Percentiles rank a stretch among this genome's conserved stretches.
These are phyloP conservation scores for Diadophis punctatus DNA, from an alignment of 2,113 vertebrate genomes.

Conservation along the genomic window DNA sequence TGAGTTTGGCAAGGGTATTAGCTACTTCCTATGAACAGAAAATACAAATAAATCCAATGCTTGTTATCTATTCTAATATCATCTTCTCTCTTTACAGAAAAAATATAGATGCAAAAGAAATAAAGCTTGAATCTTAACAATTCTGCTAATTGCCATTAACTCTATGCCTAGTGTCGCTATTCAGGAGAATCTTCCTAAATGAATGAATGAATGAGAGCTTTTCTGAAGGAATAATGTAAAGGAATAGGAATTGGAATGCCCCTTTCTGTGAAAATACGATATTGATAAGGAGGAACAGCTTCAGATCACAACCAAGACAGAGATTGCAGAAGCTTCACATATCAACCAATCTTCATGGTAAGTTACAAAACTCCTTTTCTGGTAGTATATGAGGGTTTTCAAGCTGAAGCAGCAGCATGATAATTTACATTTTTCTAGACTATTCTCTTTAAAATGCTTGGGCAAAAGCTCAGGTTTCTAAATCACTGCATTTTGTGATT, in stretches of 20 bases:
- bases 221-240: background rate
- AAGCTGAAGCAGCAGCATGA: background rate
- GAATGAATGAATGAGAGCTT: background rate
- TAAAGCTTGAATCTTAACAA: background rate
- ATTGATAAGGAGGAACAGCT: background rate
- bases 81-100: background rate
- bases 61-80: background rate
- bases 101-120: background rate
- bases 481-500: background rate
- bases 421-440: background rate
- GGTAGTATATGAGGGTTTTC: background rate
- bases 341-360: background rate
- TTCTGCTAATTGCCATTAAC: background rate
- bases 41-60: background rate
- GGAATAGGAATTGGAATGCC: background rate
- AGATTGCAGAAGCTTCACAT: background rate
- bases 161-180: background rate
- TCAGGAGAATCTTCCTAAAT: background rate
- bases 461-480: background rate
- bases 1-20: slow-evolving; percentile 91
- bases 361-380: background rate
- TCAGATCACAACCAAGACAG: background rate
- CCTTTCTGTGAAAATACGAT: background rate
- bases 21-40: slow-evolving; percentile 81
- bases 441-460: background rate